phyloP scores from a whole-genome alignment of 1,140 invertebrate genomes.

The Eriocheir sinensis region DNA sequence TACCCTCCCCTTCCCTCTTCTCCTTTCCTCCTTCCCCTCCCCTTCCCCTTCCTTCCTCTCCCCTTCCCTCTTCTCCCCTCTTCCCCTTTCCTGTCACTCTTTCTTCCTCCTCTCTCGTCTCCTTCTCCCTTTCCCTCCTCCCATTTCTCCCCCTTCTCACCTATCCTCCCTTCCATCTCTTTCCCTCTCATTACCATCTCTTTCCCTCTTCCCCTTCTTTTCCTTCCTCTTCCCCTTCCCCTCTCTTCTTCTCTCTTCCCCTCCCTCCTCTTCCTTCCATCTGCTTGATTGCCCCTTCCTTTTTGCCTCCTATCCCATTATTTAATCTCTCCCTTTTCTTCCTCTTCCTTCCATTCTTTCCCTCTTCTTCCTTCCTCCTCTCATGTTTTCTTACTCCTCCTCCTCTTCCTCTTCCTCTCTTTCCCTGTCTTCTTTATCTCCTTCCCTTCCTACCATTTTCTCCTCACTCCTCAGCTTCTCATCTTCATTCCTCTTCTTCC shows the following conservation, averaged over 20 bases:
- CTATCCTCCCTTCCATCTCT: background rate
- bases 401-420: background rate
- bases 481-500: background rate
- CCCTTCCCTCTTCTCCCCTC: background rate
- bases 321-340: background rate
- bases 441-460: background rate
- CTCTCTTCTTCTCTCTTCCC: background rate
- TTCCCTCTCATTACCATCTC: background rate
- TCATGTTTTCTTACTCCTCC: background rate
- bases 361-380: background rate
- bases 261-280: background rate
- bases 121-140: background rate
- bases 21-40: background rate
- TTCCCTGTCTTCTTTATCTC: background rate
- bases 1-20: background rate
- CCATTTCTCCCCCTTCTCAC: background rate
- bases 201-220: background rate
- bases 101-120: background rate
- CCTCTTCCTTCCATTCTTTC: background rate
- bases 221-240: background rate
- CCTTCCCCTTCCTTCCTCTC: background rate
- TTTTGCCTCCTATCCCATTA: background rate
- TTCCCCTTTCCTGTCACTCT: background rate
- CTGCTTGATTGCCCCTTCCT: background rate
- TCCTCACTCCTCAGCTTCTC: background rate